Base-by-base conservation (phyloP, 2,797 vertebrate genomes). In the Scarus forsteni region DNA sequence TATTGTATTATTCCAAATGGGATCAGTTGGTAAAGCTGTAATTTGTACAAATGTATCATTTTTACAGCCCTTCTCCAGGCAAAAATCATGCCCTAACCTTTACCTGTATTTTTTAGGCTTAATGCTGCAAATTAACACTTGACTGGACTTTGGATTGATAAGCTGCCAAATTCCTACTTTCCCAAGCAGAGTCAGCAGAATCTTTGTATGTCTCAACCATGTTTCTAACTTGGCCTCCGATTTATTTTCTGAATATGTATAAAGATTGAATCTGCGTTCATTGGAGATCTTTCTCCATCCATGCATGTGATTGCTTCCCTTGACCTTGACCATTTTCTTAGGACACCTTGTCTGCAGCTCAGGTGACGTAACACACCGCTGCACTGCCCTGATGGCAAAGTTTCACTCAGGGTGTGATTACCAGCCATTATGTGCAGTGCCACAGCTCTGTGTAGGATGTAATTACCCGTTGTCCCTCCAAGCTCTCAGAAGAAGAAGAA, bases 281-380 rank as follows among this genome's bases (percentile, higher is more conserved):
- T 78, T 76, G 79, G 87, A 86, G 81, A 89, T 80, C 71, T 59
- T 86, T 74, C 79, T 88, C 74, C 83, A 92, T 70, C 71, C 89
- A 93, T 91, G 90, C 90, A 93, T 93, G 89, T 88, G 85, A 92
- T 92, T 92, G 88, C 84, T 92, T 92, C 90, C 86, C 81, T 70
- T 88, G 90, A 94, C 93, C 93, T 92, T 94, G 92, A 85, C 74
- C 82, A 63, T 85, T 88, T 27, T 91, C 88, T 88, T 87, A 69
- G 74, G 84, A 88, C 53, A 51, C 69, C 77, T 70, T 76, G 72
- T 81, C 59, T 83, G 79, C 76, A 73, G 82, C 84, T 87, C 72
- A 88, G 89, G 88, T 91, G 89, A 89, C 77, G 78, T 64, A 86
- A 86, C 83, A 85, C 78, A 73, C 76, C 14, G 46, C 65, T 78